These are phyloP conservation scores for Lanius collurio DNA, from an alignment of 2,113 vertebrate genomes.

Conservation along the genomic window DNA sequence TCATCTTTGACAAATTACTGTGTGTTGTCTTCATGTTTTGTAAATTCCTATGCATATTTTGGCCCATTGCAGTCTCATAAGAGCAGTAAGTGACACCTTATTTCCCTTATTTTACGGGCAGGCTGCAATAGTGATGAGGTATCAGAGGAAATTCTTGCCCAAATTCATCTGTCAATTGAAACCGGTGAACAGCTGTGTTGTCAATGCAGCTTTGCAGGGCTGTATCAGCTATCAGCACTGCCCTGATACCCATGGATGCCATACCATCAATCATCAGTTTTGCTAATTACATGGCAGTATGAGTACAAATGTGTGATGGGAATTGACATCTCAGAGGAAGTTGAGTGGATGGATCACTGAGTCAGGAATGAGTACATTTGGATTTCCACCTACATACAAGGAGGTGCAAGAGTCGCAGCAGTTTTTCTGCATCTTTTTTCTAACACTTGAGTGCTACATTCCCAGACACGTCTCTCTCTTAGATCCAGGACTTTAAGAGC, in stretches of 20 bases:
- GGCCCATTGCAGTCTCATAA: neutral
- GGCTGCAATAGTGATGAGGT: neutral
- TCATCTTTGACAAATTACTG: slow-evolving; percentile 29
- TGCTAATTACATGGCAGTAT: neutral
- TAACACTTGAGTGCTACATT: neutral
- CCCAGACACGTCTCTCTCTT: neutral
- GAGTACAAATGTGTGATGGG: neutral
- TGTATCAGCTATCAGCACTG: neutral
- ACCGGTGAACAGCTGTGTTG: neutral
- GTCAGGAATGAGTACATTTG: neutral
- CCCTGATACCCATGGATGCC: rapidly evolving
- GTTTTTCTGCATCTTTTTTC: neutral
- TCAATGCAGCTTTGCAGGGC: neutral
- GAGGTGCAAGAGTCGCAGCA: neutral
- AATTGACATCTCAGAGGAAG: neutral
- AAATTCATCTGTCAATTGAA: neutral
- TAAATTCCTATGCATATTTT: neutral
- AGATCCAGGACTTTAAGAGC: neutral
- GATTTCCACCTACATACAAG: neutral
- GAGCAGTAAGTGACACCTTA: neutral
- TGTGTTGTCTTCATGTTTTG: neutral
- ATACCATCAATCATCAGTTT: neutral
- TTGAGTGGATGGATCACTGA: neutral
- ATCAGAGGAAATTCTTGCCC: neutral
- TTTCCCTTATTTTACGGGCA: neutral